Evolutionary conservation across 92 coral and sea anemone species (phyloP).

Genomic region (Micromussa lordhowensis): DNA sequence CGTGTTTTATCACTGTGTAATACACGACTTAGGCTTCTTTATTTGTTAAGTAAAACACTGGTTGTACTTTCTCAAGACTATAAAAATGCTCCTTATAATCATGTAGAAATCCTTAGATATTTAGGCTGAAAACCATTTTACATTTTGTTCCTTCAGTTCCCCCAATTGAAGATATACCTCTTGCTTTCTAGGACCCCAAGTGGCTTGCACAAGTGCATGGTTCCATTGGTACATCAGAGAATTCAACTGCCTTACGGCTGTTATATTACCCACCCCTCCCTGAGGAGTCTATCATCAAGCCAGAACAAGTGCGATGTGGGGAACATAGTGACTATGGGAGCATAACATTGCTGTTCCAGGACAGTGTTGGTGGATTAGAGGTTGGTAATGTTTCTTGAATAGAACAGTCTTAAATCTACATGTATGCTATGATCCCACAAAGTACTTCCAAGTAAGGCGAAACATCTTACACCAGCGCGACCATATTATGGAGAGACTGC

Average conservation of each 20-base stretch:
- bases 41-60: too few species aligned
- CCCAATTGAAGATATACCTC: too few species aligned
- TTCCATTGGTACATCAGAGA: conserved; percentile 57
- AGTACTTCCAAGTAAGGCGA: too few species aligned
- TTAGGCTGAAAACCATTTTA: not conserved
- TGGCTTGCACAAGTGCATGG: conserved; percentile 66
- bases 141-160: not conserved
- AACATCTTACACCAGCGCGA: not conserved
- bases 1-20: too few species aligned
- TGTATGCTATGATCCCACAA: too few species aligned
- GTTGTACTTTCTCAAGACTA: not conserved
- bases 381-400: conserved; percentile 32
- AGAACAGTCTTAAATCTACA: too few species aligned
- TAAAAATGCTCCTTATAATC: not conserved
- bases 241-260: conserved; percentile 76
- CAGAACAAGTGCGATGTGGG: conserved; percentile 86
- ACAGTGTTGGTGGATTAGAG: conserved; percentile 85
- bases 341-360: conserved; percentile 84
- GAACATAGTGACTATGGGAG: conserved; percentile 92
- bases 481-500: not conserved
- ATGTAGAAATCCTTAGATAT: too few species aligned
- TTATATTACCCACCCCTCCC: conserved; percentile 87
- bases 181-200: conserved; percentile 61
- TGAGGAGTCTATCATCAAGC: conserved; percentile 53
- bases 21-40: too few species aligned